Base-by-base conservation (phyloP, 2,888 invertebrate species). In the Mongoloraphidia duomilia region DNA sequence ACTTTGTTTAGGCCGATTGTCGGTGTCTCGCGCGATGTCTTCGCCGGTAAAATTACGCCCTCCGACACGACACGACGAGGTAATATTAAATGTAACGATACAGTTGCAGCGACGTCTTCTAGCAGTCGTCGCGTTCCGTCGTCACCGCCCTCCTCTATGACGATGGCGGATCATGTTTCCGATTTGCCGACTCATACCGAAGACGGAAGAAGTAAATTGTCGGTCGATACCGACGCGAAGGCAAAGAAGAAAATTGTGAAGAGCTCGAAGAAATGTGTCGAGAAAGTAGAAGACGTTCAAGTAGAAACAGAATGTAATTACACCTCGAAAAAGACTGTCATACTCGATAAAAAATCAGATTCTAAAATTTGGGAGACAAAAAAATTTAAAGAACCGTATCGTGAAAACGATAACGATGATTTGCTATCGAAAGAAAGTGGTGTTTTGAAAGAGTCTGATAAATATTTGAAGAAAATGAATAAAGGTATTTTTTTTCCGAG, bases 1-100 rank as follows among this genome's bases (percentile, higher is more conserved):
- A 75, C 77, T 41, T 69, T 79, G 49, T 83, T 83, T 66, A 73
- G 83, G 13, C 80, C 82, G 35, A 77, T 82, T 49, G 74, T 82
- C 53, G 70, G 72, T 55, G 69, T 69, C 45, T 67, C 75, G 43
- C 71, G 72, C 58, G 62, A 72, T 10, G 49, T 61, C 39, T 63
- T 62, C 53, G 55, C 59, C 12, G 58, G 45, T 14, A 14, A 38
- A 13, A n/a, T 60, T 46, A 58, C 62, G 34, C 60, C 58, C 9
- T 57, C 63, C 48, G 62, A 61, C 54, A 60, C 64, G 37, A 60
- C 62, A 34, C 64, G 65, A 43, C 63, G 64, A 48, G 61, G 68
- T 10, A 63, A 70, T 52, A 68, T 68, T 26, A 60, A 59, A 56
- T 60, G 58, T 61, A 68, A 72, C 56, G 66, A 69, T 56, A 66